Base-by-base conservation (phyloP, 92 coral and sea anemone species). In the Zoanthus sansibaricus region DNA sequence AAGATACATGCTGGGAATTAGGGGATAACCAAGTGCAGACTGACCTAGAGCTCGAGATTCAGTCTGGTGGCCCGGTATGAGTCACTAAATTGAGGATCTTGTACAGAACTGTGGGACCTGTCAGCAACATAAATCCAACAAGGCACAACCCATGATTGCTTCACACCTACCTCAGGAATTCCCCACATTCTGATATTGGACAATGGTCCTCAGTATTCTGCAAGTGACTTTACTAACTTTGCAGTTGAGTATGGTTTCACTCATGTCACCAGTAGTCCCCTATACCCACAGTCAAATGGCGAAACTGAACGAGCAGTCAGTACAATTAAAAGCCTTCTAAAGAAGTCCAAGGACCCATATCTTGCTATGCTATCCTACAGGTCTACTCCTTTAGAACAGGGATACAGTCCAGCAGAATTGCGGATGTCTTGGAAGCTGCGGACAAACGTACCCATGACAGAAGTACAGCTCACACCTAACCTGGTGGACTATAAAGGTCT, bases 11-110 rank as follows among this genome's bases (percentile, higher is more conserved):
- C 25, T 18, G 74, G 73, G 17, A 76, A 82, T 82, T 76, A 82
- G 72, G 56, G 86, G 17, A 82, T 82, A n/a, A 82, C 86, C 17
- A 51, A 72, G 76, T 68, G 86, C 61, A 82, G 67, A 68, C n/a
- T n/a, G n/a, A n/a, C 77, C 73, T 47, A 82, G 86, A 66, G 86
- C 86, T 17, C 44, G 76, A 33, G 59, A 69, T 5, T 82, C 76
- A 12, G 75, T 64, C 9, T 82, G 85, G 73, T 79, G 85, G 85
- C 85, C 85, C 0, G 85, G 72, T 33, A 44, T 79, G 25, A 79
- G 85, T 58, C 10, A 33, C 70, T 2, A 37, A 37, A 37, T 37
- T 4, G 2, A 37, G 42, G 42, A 37, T 37, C 55, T 56, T 32
- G 86, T 32, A 25, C 72, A 71, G 74, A 58, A 62, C 52, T 78